phyloP scores from a whole-genome alignment of 2,888 invertebrate species.

The Hyposoter didymator region DNA sequence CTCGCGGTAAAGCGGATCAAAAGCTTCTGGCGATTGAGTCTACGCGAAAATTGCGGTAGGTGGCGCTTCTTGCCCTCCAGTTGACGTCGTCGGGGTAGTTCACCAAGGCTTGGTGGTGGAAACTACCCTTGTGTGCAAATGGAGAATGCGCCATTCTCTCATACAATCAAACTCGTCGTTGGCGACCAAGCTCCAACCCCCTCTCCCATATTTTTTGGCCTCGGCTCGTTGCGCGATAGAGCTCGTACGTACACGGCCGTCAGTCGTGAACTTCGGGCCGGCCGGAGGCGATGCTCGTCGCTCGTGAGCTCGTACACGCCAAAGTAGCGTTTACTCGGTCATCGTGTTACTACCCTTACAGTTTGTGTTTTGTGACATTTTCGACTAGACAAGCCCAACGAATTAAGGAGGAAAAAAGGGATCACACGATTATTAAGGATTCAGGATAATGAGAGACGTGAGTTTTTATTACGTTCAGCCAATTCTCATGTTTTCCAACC shows the following conservation, averaged over 20 bases:
- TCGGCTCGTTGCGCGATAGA: constrained; percentile 56
- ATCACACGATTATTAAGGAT: constrained; percentile 56
- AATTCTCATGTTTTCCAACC: background rate
- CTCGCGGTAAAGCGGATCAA: constrained; percentile 8
- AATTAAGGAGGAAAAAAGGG: constrained; percentile 9
- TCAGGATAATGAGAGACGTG: constrained; percentile 71
- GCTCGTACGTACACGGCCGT: constrained; percentile 66
- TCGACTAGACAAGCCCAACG: constrained; percentile 37
- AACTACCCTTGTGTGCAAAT: background rate
- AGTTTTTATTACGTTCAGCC: constrained; percentile 58
- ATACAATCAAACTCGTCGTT: constrained; percentile 33
- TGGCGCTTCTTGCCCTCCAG: constrained; percentile 52
- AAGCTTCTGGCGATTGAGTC: background rate
- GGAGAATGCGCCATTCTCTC: constrained; percentile 40
- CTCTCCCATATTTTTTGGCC: constrained; percentile 22
- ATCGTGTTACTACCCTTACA: background rate
- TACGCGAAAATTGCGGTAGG: constrained; percentile 50
- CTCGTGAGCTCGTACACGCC: constrained; percentile 64
- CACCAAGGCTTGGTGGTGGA: background rate
- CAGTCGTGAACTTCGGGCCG: constrained; percentile 79
- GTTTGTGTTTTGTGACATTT: constrained; percentile 57
- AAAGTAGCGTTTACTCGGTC: constrained; percentile 41
- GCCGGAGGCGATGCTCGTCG: constrained; percentile 73
- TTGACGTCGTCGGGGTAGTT: background rate
- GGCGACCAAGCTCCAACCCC: constrained; percentile 46